A percentile compares a stretch with the other conserved stretches of the same genome.
phyloP scores from a whole-genome alignment of 2,113 vertebrate species.

The Xyliphius kryptos region DNA sequence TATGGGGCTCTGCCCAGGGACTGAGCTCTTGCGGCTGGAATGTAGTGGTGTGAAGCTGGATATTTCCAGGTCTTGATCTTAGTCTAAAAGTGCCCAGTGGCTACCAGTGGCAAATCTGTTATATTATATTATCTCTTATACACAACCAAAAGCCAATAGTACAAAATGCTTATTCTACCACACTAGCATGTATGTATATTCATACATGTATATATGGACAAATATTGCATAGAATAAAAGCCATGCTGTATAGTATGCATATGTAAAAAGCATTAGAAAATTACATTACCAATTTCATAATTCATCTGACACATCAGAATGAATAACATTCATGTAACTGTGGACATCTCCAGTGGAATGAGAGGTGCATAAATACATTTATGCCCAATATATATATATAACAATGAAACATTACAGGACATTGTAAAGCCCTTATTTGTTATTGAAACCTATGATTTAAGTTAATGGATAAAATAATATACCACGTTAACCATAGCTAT shows the following conservation, averaged over 20 bases:
- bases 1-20: conserved; percentile 60
- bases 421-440: conserved; percentile 64
- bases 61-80: conserved; percentile 16
- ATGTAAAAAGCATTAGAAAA: conserved; percentile 54
- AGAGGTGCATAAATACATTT: conserved; percentile 56
- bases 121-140: too few species aligned
- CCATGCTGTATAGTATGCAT: conserved; percentile 82
- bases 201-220: too few species aligned
- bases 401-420: conserved; percentile 59
- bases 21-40: conserved; percentile 74
- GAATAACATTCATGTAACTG: conserved; percentile 69
- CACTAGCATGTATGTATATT: too few species aligned
- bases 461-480: conserved; percentile 43
- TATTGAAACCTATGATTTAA: conserved; percentile 46
- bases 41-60: neutral
- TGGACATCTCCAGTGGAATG: conserved; percentile 46
- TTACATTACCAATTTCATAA: conserved; percentile 56
- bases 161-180: conserved; percentile 21
- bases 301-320: conserved; percentile 87
- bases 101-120: conserved; percentile 72
- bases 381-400: conserved; percentile 51
- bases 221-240: conserved; percentile 95
- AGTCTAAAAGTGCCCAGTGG: conserved; percentile 59
- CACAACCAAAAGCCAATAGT: conserved; percentile 59
- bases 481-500: conserved; percentile 48